Base-by-base conservation (phyloP, 2,797 vertebrate species). In the Florisuga fusca region DNA sequence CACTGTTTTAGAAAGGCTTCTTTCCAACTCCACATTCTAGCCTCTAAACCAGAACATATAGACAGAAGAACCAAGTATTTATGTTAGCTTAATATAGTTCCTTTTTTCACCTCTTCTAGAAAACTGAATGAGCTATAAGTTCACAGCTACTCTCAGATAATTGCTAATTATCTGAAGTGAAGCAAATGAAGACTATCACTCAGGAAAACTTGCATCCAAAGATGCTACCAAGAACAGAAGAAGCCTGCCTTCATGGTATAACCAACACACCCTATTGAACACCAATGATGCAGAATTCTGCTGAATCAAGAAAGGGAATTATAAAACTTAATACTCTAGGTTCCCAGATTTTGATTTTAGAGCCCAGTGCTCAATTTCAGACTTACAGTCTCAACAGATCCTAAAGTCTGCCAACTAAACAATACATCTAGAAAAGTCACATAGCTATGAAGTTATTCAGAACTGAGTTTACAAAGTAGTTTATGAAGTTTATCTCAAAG, bases 401-500 rank as follows among this genome's bases (percentile, higher is more conserved):
- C 21, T 46, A 50, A 59, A 11, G 16, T n/a, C 55, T 90, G 45
- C 38, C 77, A 94, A 41, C 17, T 48, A 45, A 59, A 74, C 74
- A 46, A 81, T 16, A 23, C 14, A 62, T 34, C 25, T 45, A 26
- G 58, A 88, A 84, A 78, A 3, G 22, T 41, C 53, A 79, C 17
- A 67, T 6, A 78, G 18, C 19, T 53, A 63, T 5, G 9, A 84
- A 69, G 10, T 58, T 76, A 53, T 25, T 89, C 55, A 76, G 29
- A 91, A 84, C 1, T 58, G 64, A 86, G 69, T 88, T 88, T 84
- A 66, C 84, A n/a, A 69, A 83, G 51, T 33, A 58, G 29, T 61
- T 92, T 66, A 62, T 53, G 45, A 77, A 86, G n/a, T 53, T 84
- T 66, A 62, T 86, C 71, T 55, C 33, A 93, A 75, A 86, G 62